These are phyloP conservation scores for Drosophila sordidula DNA, from an alignment of 2,888 invertebrate genomes.

Conservation along the genomic window DNA sequence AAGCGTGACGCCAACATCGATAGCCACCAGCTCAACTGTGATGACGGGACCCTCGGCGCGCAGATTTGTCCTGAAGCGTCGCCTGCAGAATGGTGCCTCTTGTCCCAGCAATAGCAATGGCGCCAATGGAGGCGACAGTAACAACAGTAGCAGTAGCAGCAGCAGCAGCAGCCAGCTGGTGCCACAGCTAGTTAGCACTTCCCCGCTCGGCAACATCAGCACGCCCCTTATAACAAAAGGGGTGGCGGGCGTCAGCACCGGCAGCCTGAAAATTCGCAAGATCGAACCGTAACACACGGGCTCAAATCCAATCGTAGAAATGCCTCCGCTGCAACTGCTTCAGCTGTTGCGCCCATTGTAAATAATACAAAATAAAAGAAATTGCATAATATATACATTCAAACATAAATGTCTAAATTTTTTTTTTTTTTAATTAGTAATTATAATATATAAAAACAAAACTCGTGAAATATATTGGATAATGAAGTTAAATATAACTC, in stretches of 20 bases:
- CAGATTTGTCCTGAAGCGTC: constrained; percentile 82
- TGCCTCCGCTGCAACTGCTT: constrained; percentile 57
- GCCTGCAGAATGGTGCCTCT: constrained; percentile 66
- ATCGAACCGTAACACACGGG: constrained; percentile 66
- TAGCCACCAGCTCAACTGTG: constrained; percentile 49
- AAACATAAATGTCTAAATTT: constrained; percentile 6
- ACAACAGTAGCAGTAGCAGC: constrained; percentile 24
- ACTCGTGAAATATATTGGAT: constrained; percentile 34
- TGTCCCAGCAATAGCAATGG: constrained; percentile 34
- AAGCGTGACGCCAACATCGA: constrained; percentile 35
- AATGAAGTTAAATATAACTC: constrained; percentile 10
- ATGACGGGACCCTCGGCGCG: constrained; percentile 65
- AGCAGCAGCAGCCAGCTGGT: constrained; percentile 29
- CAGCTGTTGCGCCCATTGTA: constrained; percentile 64
- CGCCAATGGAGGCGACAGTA: constrained; percentile 24
- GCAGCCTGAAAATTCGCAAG: constrained; percentile 75
- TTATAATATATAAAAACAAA: constrained; percentile 15
- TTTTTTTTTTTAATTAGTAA: constrained; percentile 3
- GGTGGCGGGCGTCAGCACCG: constrained; percentile 39
- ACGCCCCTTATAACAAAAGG: constrained; percentile 33
- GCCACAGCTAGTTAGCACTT: constrained; percentile 56
- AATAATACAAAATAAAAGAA: constrained; percentile 44
- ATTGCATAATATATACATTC: constrained; percentile 10
- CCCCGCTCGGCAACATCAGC: constrained; percentile 1
- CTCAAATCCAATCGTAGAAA: constrained; percentile 25